These are phyloP conservation scores for Abrostola triplasia DNA, from an alignment of 2,888 invertebrate genomes.

Conservation along the genomic window DNA sequence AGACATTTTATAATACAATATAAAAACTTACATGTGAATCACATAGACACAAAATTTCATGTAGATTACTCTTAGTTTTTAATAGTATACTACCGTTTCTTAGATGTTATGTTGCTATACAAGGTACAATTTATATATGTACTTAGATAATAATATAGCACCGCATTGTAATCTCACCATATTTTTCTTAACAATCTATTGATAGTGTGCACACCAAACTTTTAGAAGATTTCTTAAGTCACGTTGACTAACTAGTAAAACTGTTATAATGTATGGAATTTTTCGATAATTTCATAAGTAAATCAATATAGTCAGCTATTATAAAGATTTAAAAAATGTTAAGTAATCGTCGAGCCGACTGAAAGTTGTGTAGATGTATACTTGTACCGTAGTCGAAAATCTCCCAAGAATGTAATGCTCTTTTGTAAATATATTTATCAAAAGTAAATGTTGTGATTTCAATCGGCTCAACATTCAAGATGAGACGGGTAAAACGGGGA, in stretches of 20 bases:
- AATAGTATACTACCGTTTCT: slow-evolving; percentile 52
- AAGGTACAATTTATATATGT: slow-evolving; percentile 62
- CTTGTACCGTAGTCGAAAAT: slow-evolving; percentile 42
- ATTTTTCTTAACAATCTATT: slow-evolving; percentile 39
- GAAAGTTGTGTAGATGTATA: slow-evolving; percentile 40
- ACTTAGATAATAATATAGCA: slow-evolving; percentile 66
- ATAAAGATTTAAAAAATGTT: slow-evolving; percentile 12
- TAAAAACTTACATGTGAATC: slow-evolving; percentile 31
- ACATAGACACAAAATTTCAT: slow-evolving; percentile 47
- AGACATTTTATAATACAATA: background rate
- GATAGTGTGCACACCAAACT: slow-evolving; percentile 45
- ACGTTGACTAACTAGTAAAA: slow-evolving; percentile 42
- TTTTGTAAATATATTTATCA: background rate
- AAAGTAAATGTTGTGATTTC: slow-evolving; percentile 17
- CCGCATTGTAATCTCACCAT: slow-evolving; percentile 64
- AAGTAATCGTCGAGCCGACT: slow-evolving; percentile 52
- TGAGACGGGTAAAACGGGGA: slow-evolving; percentile 68
- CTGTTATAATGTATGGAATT: slow-evolving; percentile 29
- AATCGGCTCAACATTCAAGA: slow-evolving; percentile 66
- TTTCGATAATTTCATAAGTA: slow-evolving; percentile 27
- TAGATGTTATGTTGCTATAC: slow-evolving; percentile 56
- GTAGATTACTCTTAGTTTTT: slow-evolving; percentile 41
- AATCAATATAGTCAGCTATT: slow-evolving; percentile 19
- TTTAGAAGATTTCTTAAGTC: slow-evolving; percentile 49
- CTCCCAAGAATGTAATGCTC: slow-evolving; percentile 38